Conservation (phyloP, 2,113 vertebrate genomes). For the Oxyruncus cristatus region DNA sequence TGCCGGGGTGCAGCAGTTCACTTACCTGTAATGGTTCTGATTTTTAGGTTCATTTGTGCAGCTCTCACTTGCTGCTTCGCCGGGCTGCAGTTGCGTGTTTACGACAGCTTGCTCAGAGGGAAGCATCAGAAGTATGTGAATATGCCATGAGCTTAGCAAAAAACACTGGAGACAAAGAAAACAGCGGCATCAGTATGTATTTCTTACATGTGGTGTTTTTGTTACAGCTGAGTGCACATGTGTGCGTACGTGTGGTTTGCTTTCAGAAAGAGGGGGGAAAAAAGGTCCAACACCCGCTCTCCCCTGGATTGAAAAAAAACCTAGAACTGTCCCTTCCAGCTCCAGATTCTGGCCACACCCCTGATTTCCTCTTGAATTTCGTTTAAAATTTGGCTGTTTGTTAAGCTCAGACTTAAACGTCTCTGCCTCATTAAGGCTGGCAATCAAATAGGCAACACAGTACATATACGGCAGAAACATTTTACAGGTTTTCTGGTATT, state of each 20-base stretch:
- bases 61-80: conserved; percentile 92
- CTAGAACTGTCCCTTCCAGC: neutral
- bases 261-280: neutral
- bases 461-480: neutral
- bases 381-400: neutral
- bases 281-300: fast-evolving
- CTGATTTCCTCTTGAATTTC: neutral
- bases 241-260: fast-evolving
- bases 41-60: conserved; percentile 92
- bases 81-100: conserved; percentile 94
- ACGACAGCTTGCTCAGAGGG: conserved; percentile 93
- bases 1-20: neutral
- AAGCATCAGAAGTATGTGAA: conserved; percentile 95
- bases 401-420: neutral
- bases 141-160: conserved; percentile 96
- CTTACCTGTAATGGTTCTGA: neutral
- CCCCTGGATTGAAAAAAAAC: neutral
- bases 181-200: conserved; percentile 83
- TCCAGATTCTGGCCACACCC: neutral
- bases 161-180: conserved; percentile 87
- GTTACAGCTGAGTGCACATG: neutral
- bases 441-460: neutral
- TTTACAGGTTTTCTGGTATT: neutral
- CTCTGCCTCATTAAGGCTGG: neutral
- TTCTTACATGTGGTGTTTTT: neutral